Evolutionary conservation across 2,888 invertebrate species (phyloP).

Genomic region (Frankliniella intonsa): DNA sequence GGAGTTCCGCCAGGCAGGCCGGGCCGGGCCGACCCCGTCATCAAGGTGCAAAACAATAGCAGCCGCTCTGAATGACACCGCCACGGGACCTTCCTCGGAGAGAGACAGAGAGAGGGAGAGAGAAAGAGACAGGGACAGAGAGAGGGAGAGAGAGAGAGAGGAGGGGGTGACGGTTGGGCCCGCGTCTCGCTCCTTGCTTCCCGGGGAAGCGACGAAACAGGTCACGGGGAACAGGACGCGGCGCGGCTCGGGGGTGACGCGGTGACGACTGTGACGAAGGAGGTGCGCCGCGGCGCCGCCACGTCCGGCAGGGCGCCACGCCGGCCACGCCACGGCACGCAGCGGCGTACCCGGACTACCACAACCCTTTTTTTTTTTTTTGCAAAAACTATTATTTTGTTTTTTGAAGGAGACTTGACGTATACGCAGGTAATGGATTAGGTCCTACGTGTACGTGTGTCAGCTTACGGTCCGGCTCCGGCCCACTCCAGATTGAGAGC

Average conservation of each 20-base stretch:
- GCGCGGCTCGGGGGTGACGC: neutral
- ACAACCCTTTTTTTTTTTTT: no score
- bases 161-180: neutral
- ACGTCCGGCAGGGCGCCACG: neutral
- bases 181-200: neutral
- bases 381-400: no score
- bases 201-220: neutral
- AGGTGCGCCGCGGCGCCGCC: neutral
- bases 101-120: conserved; percentile 39
- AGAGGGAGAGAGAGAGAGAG: conserved; percentile 35
- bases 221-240: neutral
- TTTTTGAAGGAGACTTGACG: no score
- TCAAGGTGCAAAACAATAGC: neutral
- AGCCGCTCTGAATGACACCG: neutral
- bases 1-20: no score
- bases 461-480: no score
- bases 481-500: no score
- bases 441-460: no score
- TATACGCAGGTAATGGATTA: no score
- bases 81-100: neutral
- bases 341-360: conserved; percentile 28
- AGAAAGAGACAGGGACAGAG: conserved; percentile 42
- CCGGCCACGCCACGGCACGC: conserved; percentile 28
- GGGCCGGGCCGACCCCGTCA: neutral
- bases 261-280: neutral